Evolutionary conservation across 2,888 invertebrate species (phyloP), one percentile per base, ranked within the genome.

Genomic region (Nomada ruficornis): DNA sequence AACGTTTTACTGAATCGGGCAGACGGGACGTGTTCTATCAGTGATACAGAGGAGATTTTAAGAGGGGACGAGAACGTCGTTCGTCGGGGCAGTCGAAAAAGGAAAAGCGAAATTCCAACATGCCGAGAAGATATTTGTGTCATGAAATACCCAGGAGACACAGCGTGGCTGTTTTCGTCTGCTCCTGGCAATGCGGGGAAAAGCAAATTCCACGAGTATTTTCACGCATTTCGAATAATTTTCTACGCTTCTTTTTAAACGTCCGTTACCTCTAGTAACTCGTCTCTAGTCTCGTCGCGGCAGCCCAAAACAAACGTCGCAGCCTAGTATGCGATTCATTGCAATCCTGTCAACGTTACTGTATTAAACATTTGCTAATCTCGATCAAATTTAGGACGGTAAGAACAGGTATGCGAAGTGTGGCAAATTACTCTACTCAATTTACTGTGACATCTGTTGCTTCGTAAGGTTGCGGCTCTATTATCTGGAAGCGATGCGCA

Each of bases 81-180:
- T 75, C 78, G 83, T 79, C 88, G 89, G 80, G 80, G 78, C 80
- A 60, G 75, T 83, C 77, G 86, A 88, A 90, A 91, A 91, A 91
- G 89, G 88, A 89, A 89, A 90, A 88, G 84, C 87, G 82, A 79
- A 90, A 91, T 91, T 91, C 91, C 89, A 84, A 89, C 84, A 81
- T 86, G 89, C 86, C 88, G 87, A 82, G 80, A 85, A 91, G 91
- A 91, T 91, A 91, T 91, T 91, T 91, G 91, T 91, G 91, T 91
- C 91, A 90, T 89, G 90, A 88, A 91, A 89, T 89, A 87, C 88
- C 85, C 85, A 85, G 76, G 84, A 86, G 85, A 88, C 80, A 84
- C 83, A 72, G 67, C 72, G 83, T 74, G 80, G 83, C 84, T 73
- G 88, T 87, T 83, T 87, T 86, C 89, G 86, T 88, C 87, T 84